Evolutionary conservation across 2,113 vertebrate species (phyloP).

Genomic region (Mellivora capensis): DNA sequence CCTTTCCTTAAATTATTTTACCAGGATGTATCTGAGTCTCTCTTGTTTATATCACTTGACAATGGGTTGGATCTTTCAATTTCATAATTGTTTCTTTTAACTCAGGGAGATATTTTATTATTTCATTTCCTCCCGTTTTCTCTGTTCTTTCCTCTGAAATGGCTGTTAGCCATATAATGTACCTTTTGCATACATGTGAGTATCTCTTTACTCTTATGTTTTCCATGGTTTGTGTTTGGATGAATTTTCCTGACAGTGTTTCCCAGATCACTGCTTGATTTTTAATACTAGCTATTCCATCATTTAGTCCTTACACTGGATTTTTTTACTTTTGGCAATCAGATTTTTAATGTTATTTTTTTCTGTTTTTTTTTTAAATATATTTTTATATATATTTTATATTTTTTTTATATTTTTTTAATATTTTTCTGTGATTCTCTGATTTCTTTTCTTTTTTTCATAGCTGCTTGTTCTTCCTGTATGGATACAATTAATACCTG

Average conservation of each 20-base stretch:
- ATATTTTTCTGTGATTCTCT: background rate
- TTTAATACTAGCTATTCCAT: background rate
- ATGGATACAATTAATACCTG: background rate
- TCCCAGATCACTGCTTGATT: background rate
- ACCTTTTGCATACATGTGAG: background rate
- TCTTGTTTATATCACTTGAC: background rate
- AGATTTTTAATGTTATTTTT: constrained; percentile 24
- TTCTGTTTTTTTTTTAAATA: no score
- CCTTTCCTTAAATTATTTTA: background rate
- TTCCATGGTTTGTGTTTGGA: background rate
- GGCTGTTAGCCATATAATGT: background rate
- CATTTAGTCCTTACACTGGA: background rate
- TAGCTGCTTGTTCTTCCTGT: background rate
- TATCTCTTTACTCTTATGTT: background rate
- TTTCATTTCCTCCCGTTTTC: background rate
- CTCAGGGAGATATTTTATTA: background rate
- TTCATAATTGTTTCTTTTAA: background rate
- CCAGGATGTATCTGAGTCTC: background rate
- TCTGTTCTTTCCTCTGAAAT: background rate
- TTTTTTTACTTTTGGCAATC: background rate
- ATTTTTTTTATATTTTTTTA: no score
- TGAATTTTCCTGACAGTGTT: background rate
- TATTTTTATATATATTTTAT: no score
- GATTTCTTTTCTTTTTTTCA: background rate
- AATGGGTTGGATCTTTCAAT: background rate